Evolutionary conservation across 2,888 invertebrate species (phyloP).

Genomic region (Prosopocoilus inquinatus): DNA sequence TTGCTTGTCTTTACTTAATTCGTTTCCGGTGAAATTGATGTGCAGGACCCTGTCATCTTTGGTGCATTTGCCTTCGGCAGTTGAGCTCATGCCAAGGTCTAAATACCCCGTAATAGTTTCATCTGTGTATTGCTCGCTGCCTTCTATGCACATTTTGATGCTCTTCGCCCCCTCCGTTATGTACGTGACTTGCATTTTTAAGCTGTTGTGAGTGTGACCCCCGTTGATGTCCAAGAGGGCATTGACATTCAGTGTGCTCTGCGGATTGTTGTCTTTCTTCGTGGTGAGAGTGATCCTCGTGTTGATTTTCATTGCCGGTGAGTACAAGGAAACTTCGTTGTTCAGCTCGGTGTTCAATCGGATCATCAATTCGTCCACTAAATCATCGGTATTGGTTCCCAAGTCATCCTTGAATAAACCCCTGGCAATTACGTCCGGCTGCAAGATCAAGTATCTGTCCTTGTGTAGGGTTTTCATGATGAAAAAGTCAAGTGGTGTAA

Average conservation of each 20-base stretch:
- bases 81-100: constrained; percentile 38
- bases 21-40: constrained; percentile 40
- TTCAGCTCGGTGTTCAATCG: constrained; percentile 33
- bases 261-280: constrained; percentile 37
- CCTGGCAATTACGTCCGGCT: constrained; percentile 36
- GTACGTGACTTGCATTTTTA: constrained; percentile 35
- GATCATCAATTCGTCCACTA: constrained; percentile 38
- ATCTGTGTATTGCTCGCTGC: constrained; percentile 35
- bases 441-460: background rate
- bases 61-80: constrained; percentile 40
- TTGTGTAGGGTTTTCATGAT: background rate
- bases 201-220: constrained; percentile 37
- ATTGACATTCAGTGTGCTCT: constrained; percentile 43
- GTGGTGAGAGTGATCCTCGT: constrained; percentile 38
- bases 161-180: constrained; percentile 37
- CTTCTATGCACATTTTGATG: constrained; percentile 47
- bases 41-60: constrained; percentile 40
- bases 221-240: constrained; percentile 35
- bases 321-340: constrained; percentile 21
- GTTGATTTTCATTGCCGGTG: constrained; percentile 31
- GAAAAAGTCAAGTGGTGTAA: no score
- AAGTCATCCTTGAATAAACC: constrained; percentile 32
- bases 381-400: constrained; percentile 35
- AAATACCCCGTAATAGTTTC: constrained; percentile 39
- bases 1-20: constrained; percentile 42